These are phyloP conservation scores for Poecile montanus DNA, from an alignment of 2,797 vertebrate genomes.

Conservation along the genomic window DNA sequence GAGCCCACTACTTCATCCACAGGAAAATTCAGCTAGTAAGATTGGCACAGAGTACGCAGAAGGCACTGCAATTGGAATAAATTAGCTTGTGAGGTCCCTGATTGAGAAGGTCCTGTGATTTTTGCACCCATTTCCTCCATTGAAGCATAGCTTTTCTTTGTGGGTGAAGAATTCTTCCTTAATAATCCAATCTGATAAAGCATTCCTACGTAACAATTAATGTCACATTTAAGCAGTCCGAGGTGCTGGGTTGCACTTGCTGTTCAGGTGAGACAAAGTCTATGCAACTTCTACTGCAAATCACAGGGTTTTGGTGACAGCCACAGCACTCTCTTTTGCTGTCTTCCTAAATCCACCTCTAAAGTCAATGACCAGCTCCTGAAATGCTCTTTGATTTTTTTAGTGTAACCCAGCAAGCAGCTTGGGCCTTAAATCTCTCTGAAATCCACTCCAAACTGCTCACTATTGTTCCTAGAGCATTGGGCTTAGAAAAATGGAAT, in stretches of 20 bases:
- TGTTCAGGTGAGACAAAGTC: neutral
- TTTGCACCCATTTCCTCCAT: rapidly evolving
- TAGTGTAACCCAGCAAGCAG: neutral
- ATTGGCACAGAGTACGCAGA: neutral
- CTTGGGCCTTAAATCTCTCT: neutral
- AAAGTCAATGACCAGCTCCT: neutral
- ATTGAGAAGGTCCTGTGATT: neutral
- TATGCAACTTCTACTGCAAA: neutral
- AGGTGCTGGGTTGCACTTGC: neutral
- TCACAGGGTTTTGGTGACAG: neutral
- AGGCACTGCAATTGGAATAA: neutral
- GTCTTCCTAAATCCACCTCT: neutral
- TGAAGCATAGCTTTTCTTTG: neutral
- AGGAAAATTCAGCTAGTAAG: neutral
- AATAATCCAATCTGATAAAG: neutral
- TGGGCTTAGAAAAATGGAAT: neutral
- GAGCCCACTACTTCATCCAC: too few relatives aligned
- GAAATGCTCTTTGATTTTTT: neutral
- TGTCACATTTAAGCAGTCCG: neutral
- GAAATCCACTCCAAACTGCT: neutral
- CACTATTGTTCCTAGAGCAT: neutral
- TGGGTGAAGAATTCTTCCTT: neutral
- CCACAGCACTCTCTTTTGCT: neutral
- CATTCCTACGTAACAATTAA: neutral
- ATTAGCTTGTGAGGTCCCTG: neutral